phyloP scores from a whole-genome alignment of 2,797 vertebrate species.

The Sebastes elongatus region DNA sequence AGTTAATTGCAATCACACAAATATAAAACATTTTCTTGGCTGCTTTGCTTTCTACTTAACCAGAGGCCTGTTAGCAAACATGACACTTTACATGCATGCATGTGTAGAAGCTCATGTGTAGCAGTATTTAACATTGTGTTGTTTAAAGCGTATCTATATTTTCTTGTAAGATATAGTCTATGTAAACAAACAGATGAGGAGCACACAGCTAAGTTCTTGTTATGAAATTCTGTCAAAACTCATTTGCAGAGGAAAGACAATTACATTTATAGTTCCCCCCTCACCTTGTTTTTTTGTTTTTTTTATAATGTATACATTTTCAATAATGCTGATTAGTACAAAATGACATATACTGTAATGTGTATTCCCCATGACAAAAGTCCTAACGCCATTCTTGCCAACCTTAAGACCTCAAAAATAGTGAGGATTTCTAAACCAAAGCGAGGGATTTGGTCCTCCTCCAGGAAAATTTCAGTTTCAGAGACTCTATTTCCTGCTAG shows the following conservation, averaged over 20 bases:
- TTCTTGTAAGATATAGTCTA: background rate
- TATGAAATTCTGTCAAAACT: background rate
- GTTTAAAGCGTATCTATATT: background rate
- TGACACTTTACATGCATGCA: background rate
- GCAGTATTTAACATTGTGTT: background rate
- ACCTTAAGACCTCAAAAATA: too few relatives aligned
- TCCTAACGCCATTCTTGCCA: too few relatives aligned
- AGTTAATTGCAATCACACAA: background rate
- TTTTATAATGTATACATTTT: background rate
- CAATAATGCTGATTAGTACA: background rate
- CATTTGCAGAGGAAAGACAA: background rate
- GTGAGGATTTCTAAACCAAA: too few relatives aligned
- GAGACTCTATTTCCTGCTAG: too few relatives aligned
- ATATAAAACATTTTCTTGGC: background rate
- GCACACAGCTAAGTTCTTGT: background rate
- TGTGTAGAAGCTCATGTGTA: background rate
- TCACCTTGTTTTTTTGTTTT: background rate
- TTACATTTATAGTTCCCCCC: background rate
- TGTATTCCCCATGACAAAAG: background rate
- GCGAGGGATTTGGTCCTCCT: too few relatives aligned
- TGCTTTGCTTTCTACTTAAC: background rate
- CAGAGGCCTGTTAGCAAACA: background rate
- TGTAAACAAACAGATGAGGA: background rate
- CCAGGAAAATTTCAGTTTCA: too few relatives aligned
- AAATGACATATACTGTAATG: background rate